Conservation (phyloP, 2,797 vertebrate species). For the Pteronotus mesoamericanus region DNA sequence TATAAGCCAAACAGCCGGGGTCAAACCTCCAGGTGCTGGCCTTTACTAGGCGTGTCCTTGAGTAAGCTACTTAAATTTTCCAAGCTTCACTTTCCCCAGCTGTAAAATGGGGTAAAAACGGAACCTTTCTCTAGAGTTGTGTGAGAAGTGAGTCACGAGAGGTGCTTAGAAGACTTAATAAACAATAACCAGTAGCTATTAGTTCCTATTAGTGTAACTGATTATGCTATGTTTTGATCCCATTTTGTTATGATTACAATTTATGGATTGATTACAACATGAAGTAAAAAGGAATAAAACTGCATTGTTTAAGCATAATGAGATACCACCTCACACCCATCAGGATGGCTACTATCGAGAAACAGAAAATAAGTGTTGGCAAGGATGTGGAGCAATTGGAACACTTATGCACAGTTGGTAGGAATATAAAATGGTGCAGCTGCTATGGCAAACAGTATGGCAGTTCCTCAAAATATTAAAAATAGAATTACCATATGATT, state of each 20-base stretch:
- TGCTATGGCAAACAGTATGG: not conserved
- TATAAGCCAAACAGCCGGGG: not conserved
- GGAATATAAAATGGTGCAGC: not conserved
- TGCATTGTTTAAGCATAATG: not conserved
- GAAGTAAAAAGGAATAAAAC: not conserved
- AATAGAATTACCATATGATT: not conserved
- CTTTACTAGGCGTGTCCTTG: not conserved
- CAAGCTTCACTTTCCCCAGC: not conserved
- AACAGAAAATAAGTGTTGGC: not conserved
- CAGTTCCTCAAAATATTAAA: not conserved
- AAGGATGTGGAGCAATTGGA: rapidly evolving
- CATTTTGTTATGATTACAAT: not conserved
- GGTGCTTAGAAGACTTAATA: not conserved
- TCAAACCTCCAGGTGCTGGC: not conserved
- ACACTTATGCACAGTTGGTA: not conserved
- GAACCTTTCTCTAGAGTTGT: not conserved
- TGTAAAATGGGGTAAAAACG: not conserved
- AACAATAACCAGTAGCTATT: not conserved
- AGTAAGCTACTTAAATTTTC: not conserved
- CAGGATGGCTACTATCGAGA: not conserved
- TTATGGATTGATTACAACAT: not conserved
- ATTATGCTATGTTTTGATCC: not conserved
- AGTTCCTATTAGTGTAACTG: not conserved
- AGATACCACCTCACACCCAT: not conserved
- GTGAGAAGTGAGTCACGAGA: not conserved